A percentile compares a stretch with the other conserved stretches of the same genome.
These are phyloP conservation scores for Muntiacus muntjak DNA, from an alignment of 2,113 vertebrate species.

Conservation along the genomic window DNA sequence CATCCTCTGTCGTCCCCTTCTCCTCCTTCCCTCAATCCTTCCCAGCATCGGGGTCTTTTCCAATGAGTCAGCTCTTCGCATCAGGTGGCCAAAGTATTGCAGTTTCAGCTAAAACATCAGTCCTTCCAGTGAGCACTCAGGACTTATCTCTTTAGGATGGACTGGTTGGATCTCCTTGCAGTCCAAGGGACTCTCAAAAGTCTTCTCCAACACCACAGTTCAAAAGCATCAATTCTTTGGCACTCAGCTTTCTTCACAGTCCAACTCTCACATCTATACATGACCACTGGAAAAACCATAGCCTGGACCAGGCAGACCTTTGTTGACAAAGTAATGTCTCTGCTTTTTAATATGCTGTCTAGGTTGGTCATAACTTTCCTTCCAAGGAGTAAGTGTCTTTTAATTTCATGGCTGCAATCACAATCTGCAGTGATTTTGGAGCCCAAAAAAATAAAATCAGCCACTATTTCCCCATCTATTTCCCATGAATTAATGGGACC, in stretches of 20 bases:
- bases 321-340: not conserved
- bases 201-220: not conserved
- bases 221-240: not conserved
- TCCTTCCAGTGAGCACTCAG: not conserved
- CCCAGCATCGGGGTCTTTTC: not conserved
- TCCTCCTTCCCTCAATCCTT: not conserved
- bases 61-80: not conserved
- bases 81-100: not conserved
- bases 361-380: not conserved
- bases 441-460: accelerated
- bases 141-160: not conserved
- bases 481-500: not conserved
- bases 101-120: not conserved
- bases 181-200: not conserved
- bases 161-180: not conserved
- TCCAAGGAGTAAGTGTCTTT: not conserved
- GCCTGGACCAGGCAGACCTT: not conserved
- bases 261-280: not conserved
- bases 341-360: not conserved
- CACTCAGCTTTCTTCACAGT: not conserved
- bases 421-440: not conserved
- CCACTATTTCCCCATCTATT: not conserved
- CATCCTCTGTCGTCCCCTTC: not conserved
- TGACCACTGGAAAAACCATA: not conserved
- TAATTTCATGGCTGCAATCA: not conserved